A percentile compares a stretch with the other conserved stretches of the same genome.
These are phyloP conservation scores for Lepidochrysops patricia DNA, from an alignment of 2,888 invertebrate species.

Conservation along the genomic window DNA sequence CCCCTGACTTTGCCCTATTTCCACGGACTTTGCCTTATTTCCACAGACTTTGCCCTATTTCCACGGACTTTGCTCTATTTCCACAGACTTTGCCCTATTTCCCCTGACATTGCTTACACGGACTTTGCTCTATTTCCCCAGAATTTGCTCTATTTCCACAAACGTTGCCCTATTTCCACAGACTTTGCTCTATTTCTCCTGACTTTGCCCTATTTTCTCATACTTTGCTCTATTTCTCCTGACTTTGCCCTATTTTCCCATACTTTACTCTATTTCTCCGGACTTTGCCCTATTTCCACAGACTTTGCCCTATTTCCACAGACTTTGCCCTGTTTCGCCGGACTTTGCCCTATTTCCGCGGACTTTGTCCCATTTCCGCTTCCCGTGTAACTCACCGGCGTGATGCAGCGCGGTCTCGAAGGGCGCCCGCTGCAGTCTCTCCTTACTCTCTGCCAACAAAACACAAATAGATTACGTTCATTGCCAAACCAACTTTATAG, in stretches of 20 bases:
- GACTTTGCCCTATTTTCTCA: too few relatives aligned
- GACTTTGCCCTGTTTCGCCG: neutral
- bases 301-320: neutral
- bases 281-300: neutral
- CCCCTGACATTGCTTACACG: too few relatives aligned
- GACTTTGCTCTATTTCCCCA: too few relatives aligned
- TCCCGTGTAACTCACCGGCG: constrained; percentile 59
- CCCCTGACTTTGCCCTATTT: too few relatives aligned
- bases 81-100: neutral
- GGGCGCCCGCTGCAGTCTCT: constrained; percentile 70
- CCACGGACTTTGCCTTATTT: too few relatives aligned
- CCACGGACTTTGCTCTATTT: too few relatives aligned
- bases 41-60: too few relatives aligned
- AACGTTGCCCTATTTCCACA: too few relatives aligned
- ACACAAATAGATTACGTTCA: constrained; percentile 44
- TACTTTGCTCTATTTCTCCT: neutral
- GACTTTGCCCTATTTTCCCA: too few relatives aligned
- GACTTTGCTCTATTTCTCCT: too few relatives aligned
- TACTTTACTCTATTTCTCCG: neutral
- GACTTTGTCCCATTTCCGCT: neutral
- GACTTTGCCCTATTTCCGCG: neutral
- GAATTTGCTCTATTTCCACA: too few relatives aligned
- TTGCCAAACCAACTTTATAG: constrained; percentile 24
- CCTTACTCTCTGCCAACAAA: constrained; percentile 69
- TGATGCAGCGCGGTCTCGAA: constrained; percentile 76